A percentile compares a stretch with the other conserved stretches of the same genome.
Conservation (phyloP, 1,140 invertebrate species). For the Dinoponera quadriceps region DNA sequence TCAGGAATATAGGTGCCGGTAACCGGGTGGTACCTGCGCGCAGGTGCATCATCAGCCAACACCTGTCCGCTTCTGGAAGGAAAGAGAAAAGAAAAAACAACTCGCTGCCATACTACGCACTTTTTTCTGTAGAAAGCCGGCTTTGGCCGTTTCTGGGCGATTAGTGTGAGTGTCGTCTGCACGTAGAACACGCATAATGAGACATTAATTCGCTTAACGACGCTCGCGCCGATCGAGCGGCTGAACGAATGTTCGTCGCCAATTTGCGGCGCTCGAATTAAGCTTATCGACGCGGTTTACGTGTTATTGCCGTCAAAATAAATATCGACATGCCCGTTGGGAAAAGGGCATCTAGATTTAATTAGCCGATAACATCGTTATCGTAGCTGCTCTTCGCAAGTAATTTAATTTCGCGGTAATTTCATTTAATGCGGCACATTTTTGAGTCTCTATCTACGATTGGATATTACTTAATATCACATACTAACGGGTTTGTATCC, state of each 20-base stretch:
- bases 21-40: constrained; percentile 34
- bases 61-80: constrained; percentile 52
- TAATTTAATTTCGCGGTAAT: constrained; percentile 4
- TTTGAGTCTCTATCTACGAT: constrained; percentile 25
- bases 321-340: not conserved
- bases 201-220: constrained; percentile 53
- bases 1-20: constrained; percentile 44
- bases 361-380: not conserved
- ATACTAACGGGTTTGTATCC: too few relatives aligned
- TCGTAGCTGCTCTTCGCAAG: constrained; percentile 21
- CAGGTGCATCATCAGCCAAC: constrained; percentile 54
- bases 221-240: constrained; percentile 19
- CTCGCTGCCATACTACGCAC: constrained; percentile 24
- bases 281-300: not conserved
- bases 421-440: constrained; percentile 5
- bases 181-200: constrained; percentile 31
- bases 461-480: too few relatives aligned
- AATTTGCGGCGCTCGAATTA: constrained; percentile 30
- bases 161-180: constrained; percentile 17
- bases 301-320: not conserved
- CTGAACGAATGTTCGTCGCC: constrained; percentile 12
- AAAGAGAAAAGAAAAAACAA: constrained; percentile 17
- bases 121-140: constrained; percentile 21
- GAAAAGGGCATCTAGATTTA: not conserved
- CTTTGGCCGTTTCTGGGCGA: not conserved